phyloP scores from a whole-genome alignment of 1,140 invertebrate genomes.

The Magallana angulata region DNA sequence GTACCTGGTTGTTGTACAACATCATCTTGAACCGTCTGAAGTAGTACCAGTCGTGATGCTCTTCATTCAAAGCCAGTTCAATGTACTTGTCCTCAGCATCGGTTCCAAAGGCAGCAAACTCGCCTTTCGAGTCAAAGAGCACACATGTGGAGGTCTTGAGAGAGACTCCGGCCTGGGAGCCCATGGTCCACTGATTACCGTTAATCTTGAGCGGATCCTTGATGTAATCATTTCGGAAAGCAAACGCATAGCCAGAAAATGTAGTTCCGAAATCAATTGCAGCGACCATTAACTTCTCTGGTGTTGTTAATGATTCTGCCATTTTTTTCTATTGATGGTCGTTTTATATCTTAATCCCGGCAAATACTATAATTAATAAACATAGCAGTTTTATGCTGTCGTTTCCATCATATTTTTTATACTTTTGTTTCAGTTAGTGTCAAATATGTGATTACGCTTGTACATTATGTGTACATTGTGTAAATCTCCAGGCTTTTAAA shows the following conservation, averaged over 20 bases:
- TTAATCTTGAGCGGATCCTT: slow-evolving; percentile 49
- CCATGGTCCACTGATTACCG: slow-evolving; percentile 49
- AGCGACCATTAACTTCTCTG: slow-evolving; percentile 56
- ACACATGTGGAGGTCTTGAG: slow-evolving; percentile 58
- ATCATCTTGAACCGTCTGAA: slow-evolving; percentile 63
- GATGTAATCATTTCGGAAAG: slow-evolving; percentile 52
- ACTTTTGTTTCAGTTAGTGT: no score
- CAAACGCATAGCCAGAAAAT: slow-evolving; percentile 61
- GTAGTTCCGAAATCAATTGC: slow-evolving; percentile 71
- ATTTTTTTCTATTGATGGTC: not conserved
- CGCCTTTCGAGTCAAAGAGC: slow-evolving; percentile 46
- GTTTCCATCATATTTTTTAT: no score
- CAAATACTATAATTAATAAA: not conserved
- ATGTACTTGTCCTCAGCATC: slow-evolving; percentile 62
- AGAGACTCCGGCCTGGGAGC: slow-evolving; percentile 70
- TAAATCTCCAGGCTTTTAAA: no score
- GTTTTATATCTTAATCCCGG: not conserved
- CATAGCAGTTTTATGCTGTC: not conserved
- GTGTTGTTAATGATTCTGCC: not conserved
- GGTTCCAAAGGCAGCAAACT: slow-evolving; percentile 62
- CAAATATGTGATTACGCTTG: no score
- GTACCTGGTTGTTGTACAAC: slow-evolving; percentile 59
- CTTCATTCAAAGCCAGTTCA: slow-evolving; percentile 14
- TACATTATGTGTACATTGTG: no score
- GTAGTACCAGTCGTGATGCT: slow-evolving; percentile 53